These are phyloP conservation scores for Eueides isabella DNA, from an alignment of 1,140 invertebrate species.

Conservation along the genomic window DNA sequence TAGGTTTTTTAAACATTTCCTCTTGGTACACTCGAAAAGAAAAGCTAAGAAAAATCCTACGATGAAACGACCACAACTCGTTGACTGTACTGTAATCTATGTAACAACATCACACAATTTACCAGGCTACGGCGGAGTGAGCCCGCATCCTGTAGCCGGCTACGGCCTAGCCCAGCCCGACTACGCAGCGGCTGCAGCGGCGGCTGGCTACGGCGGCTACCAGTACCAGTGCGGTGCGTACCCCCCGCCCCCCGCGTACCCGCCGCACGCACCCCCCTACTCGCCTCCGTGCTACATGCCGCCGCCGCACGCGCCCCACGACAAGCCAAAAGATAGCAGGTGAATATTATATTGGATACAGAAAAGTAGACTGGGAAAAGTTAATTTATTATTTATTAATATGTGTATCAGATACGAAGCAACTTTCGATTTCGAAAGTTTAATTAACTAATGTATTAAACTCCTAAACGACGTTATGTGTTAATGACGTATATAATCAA, in stretches of 20 bases:
- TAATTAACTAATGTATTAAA: too few relatives aligned
- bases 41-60: too few relatives aligned
- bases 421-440: too few relatives aligned
- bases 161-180: constrained; percentile 91
- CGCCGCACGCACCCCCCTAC: constrained; percentile 86
- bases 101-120: neutral
- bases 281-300: constrained; percentile 92
- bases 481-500: too few relatives aligned
- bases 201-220: constrained; percentile 85
- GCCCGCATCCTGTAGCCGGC: constrained; percentile 88
- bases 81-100: too few relatives aligned
- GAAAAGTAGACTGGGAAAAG: neutral
- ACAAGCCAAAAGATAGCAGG: constrained; percentile 90
- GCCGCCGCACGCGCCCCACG: constrained; percentile 88
- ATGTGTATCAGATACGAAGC: too few relatives aligned
- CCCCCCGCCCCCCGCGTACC: constrained; percentile 86
- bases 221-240: constrained; percentile 83
- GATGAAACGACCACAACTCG: too few relatives aligned
- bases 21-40: too few relatives aligned
- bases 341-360: constrained; percentile 77
- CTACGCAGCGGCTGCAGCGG: constrained; percentile 86
- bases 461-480: too few relatives aligned
- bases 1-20: too few relatives aligned
- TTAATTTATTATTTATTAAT: too few relatives aligned
- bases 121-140: constrained; percentile 90